Percentiles rank a stretch among this genome's conserved stretches.
These are phyloP conservation scores for Istiophorus platypterus DNA, from an alignment of 2,113 vertebrate genomes.

Conservation along the genomic window DNA sequence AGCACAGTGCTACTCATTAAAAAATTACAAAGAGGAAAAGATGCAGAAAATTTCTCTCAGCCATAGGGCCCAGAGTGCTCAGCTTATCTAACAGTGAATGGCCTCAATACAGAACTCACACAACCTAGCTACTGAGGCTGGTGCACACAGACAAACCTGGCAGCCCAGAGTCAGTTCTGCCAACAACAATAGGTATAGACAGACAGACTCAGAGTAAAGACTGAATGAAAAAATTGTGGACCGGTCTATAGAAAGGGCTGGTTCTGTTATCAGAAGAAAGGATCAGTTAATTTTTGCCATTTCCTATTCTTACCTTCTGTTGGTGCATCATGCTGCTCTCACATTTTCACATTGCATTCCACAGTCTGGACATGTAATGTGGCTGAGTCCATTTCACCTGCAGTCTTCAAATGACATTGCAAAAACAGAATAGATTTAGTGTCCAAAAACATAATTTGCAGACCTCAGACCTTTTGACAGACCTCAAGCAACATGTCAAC, in stretches of 20 bases:
- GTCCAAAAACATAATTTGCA: background rate
- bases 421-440: conserved; percentile 10
- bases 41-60: background rate
- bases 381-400: background rate
- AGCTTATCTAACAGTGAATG: background rate
- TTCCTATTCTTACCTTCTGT: background rate
- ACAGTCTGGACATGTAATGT: background rate
- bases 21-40: background rate
- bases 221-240: no score
- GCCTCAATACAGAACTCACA: background rate
- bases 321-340: background rate
- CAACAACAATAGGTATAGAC: background rate
- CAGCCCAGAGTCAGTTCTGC: background rate
- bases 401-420: conserved; percentile 10
- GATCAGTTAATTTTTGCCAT: background rate
- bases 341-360: background rate
- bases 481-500: background rate
- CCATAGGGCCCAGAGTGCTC: background rate
- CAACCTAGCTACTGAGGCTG: conserved; percentile 6
- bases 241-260: no score
- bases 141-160: conserved; percentile 6
- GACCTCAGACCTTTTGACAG: no score
- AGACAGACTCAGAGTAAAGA: conserved; percentile 5
- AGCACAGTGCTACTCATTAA: background rate
- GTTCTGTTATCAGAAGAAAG: background rate